Conservation (phyloP, 2,888 invertebrate species). For the Panorpa germanica region DNA sequence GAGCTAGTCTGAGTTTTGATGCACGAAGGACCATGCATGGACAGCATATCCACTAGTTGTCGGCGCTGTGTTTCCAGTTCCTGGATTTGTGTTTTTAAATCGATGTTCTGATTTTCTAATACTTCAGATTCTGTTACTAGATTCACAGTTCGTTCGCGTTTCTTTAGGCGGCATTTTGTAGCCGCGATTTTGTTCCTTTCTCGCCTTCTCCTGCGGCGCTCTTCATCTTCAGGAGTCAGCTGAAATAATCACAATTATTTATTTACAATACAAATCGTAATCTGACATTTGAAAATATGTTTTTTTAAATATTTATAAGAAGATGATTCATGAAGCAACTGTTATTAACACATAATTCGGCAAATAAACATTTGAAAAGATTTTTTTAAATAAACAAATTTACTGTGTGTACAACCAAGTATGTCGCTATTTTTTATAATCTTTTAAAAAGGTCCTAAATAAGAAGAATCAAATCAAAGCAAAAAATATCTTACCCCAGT, state of each 20-base stretch:
- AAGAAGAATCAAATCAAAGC: conserved; percentile 8
- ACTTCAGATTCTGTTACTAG: conserved; percentile 73
- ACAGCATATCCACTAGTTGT: conserved; percentile 60
- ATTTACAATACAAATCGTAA: too few relatives aligned
- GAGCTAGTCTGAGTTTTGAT: too few relatives aligned
- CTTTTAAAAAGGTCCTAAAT: background rate
- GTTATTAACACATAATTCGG: conserved; percentile 4
- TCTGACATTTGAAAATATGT: too few relatives aligned
- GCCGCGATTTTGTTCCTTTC: conserved; percentile 90
- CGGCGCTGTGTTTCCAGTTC: conserved; percentile 62
- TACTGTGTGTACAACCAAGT: conserved; percentile 1
- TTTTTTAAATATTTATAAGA: too few relatives aligned
- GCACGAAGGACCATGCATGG: conserved; percentile 53
- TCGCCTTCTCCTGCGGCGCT: conserved; percentile 62
- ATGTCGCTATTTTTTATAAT: conserved; percentile 10
- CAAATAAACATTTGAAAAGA: conserved; percentile 1
- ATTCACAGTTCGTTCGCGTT: conserved; percentile 73
- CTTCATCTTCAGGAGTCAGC: conserved; percentile 85
- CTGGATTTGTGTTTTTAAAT: conserved; percentile 66
- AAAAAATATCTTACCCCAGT: conserved; percentile 26
- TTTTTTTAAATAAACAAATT: too few relatives aligned
- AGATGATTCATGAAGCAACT: conserved; percentile 4
- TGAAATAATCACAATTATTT: conserved; percentile 22
- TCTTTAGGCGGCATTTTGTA: conserved; percentile 86
- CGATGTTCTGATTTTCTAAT: conserved; percentile 67